These are phyloP conservation scores for Trypoxylus dichotomus DNA, from an alignment of 1,140 invertebrate species.

Conservation along the genomic window DNA sequence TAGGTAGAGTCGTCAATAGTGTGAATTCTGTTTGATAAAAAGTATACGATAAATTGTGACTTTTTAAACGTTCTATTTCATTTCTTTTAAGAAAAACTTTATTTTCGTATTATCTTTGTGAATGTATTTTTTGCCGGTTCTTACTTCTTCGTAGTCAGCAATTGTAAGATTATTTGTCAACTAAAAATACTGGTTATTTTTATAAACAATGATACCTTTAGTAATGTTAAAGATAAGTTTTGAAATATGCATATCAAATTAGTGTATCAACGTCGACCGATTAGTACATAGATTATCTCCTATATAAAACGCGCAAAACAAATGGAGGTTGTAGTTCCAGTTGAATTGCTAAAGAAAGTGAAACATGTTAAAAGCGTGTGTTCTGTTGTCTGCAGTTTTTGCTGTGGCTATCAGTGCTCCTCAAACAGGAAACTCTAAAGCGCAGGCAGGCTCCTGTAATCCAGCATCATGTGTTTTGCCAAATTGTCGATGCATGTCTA, in stretches of 20 bases:
- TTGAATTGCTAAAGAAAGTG: background rate
- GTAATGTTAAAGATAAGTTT: background rate
- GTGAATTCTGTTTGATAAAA: too few relatives aligned
- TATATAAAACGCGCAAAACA: background rate
- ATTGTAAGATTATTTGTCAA: too few relatives aligned
- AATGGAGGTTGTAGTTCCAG: background rate
- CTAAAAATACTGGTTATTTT: background rate
- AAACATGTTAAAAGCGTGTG: background rate
- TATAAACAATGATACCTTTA: background rate
- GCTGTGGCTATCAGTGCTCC: background rate
- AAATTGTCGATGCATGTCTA: constrained; percentile 57
- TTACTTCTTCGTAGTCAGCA: too few relatives aligned
- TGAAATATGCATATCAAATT: background rate
- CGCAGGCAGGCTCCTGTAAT: constrained; percentile 32
- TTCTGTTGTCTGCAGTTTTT: background rate
- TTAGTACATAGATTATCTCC: background rate
- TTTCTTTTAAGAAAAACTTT: too few relatives aligned
- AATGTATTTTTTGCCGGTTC: too few relatives aligned
- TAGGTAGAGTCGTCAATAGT: too few relatives aligned
- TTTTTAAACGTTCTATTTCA: too few relatives aligned
- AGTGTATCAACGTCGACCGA: background rate
- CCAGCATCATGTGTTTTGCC: constrained; percentile 53
- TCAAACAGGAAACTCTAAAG: background rate
- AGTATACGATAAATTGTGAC: too few relatives aligned
- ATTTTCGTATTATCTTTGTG: too few relatives aligned